A percentile compares a stretch with the other conserved stretches of the same genome.
phyloP scores from a whole-genome alignment of 2,797 vertebrate species.

The Ataeniobius toweri region DNA sequence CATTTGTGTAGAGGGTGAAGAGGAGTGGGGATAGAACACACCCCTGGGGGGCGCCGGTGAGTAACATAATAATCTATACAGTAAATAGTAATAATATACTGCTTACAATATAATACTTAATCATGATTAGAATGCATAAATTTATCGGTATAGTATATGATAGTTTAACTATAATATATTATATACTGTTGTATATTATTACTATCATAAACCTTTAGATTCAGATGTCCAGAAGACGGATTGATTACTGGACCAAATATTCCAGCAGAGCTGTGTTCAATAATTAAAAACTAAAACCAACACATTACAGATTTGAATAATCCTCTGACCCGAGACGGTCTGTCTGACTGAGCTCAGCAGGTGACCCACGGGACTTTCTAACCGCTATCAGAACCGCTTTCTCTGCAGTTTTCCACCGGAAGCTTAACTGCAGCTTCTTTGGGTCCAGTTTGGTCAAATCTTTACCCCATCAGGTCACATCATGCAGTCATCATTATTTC shows the following conservation, averaged over 20 bases:
- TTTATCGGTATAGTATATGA: too few species aligned
- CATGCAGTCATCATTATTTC: neutral
- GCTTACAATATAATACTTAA: too few species aligned
- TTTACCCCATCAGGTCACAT: neutral
- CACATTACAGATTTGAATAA: neutral
- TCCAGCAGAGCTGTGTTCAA: neutral
- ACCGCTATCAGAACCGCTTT: neutral
- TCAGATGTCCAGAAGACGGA: neutral
- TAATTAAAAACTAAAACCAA: neutral
- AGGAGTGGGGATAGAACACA: too few species aligned
- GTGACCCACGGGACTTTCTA: slow-evolving; percentile 14
- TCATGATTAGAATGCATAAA: too few species aligned
- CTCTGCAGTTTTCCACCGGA: slow-evolving; percentile 7
- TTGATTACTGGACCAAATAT: neutral
- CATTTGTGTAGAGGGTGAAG: too few species aligned
- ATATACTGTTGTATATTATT: too few species aligned
- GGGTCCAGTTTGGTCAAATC: slow-evolving; percentile 1
- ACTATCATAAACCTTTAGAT: too few species aligned
- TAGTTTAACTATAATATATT: too few species aligned
- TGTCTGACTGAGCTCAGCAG: slow-evolving; percentile 24
- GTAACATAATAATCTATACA: too few species aligned
- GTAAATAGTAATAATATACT: too few species aligned
- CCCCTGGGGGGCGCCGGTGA: too few species aligned
- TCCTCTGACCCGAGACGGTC: neutral
- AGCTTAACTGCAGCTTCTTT: neutral